A percentile compares a stretch with the other conserved stretches of the same genome.
phyloP scores from a whole-genome alignment of 2,797 vertebrate species.

The Enoplosus armatus region DNA sequence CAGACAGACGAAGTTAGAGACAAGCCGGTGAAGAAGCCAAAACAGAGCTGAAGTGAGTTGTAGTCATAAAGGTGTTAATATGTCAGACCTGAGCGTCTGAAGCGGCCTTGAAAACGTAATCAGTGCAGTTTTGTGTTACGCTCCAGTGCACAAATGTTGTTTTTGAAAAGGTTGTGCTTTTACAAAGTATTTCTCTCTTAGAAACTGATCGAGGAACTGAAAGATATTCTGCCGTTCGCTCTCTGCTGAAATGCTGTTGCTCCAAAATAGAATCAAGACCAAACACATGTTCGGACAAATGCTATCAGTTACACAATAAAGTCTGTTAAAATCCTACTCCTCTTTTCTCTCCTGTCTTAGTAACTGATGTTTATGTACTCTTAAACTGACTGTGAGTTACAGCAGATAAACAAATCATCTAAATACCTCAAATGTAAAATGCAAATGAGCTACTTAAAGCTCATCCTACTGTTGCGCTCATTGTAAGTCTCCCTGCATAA shows the following conservation, averaged over 20 bases:
- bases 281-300: not conserved
- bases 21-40: not conserved
- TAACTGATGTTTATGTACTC: not conserved
- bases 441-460: not conserved
- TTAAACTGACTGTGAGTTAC: not conserved
- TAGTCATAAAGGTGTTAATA: not conserved
- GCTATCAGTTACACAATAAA: no score
- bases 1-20: not conserved
- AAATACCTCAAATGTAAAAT: slow-evolving; percentile 9
- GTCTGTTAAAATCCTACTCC: no score
- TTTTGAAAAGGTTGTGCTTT: not conserved
- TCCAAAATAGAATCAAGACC: not conserved
- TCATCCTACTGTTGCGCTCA: not conserved
- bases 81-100: no score
- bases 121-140: no score
- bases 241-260: not conserved
- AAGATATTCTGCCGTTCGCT: not conserved
- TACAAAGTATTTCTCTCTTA: not conserved
- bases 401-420: not conserved
- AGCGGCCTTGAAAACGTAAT: not conserved
- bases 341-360: not conserved
- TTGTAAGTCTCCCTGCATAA: slow-evolving; percentile 2
- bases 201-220: not conserved
- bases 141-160: not conserved
- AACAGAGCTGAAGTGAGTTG: no score